Evolutionary conservation across 2,113 vertebrate species (phyloP), one percentile per base, ranked within the genome.

Genomic region (Hypanus sabinus): DNA sequence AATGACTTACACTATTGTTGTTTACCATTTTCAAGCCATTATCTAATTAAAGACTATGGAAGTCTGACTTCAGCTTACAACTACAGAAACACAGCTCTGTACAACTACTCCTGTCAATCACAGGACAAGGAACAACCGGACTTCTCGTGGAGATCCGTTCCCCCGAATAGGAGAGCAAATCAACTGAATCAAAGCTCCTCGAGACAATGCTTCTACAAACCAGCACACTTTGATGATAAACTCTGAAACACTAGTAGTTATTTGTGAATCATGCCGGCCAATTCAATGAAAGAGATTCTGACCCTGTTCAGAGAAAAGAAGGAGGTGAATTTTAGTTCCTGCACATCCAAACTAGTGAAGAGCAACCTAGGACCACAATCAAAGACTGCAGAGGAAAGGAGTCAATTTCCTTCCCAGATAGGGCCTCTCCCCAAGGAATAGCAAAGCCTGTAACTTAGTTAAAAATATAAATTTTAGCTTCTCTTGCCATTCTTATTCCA

Each of bases 41-140:
- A 68, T 65, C 60, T 90, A 90, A 18, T 90, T 65, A 33, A 18
- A 62, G 36, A 11, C 60, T n/a, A 14, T 90, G 27, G 57, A 90
- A 12, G 30, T n/a, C 85, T 33, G 85, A 30, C 18, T 65, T 33
- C 5, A 4, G 85, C 38, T 33, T 65, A 16, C 5, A 88, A 65
- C n/a, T 0, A 14, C 30, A 8, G 85, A 65, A n/a, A 10, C 11
- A 11, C 83, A 46, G 57, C 55, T 85, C 46, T 60, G 24, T 16
- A 14, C 12, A 88, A n/a, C 55, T 62, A n/a, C 83, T 88, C 83
- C 30, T 88, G 83, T 88, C 83, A 88, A 88, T 62, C 83, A 62
- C 5, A 87, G 27, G 83, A 60, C 24, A 62, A 87, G 30, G 57
- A 33, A 16, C 27, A 20, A n/a, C 30, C 33, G 60, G 85, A 62